Evolutionary conservation across 2,113 vertebrate genomes (phyloP), one percentile per base, ranked within the genome.

Genomic region (Paradoxurus hermaphroditus): DNA sequence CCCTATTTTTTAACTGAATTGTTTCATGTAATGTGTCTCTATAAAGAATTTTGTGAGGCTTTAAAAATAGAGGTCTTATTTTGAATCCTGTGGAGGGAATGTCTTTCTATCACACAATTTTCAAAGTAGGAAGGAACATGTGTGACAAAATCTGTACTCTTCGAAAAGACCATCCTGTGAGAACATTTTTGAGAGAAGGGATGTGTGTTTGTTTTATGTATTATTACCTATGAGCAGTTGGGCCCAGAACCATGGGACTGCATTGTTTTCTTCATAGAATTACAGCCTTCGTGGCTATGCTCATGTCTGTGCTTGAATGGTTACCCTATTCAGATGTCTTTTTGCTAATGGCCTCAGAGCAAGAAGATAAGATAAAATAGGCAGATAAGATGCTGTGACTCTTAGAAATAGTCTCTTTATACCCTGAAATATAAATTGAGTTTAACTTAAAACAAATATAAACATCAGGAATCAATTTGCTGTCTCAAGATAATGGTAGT

Each of bases 391-490:
- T 68, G 23, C 41, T 59, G 12, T 93, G 67, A 39, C 31, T 90
- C 81, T 91, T 51, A 85, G n/a, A 62, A 95, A 88, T 56, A 53
- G 86, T 79, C 10, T 96, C 49, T n/a, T 82, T 82, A 86, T 91
- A 49, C 27, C 18, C 31, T 86, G 49, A 34, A 87, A 93, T 4
- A 46, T 65, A 70, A 94, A 86, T n/a, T 77, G 41, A 72, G 31
- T 79, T 81, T 85, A 94, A 90, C 36, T 79, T 94, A 88, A 97
- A 93, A 56, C 73, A 92, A 94, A 91, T 86, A 49, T 36, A 82
- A 93, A 82, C 62, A 88, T 25, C 25, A 56, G 31, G n/a, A 77
- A n/a, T 83, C 88, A 93, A 63, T 86, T 86, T 88, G 18, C 10
- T 62, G 77, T 1, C 11, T 89, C 68, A 73, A 63, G 36, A 94